These are phyloP conservation scores for Stictonetta naevosa DNA, from an alignment of 2,113 vertebrate genomes.

Conservation along the genomic window DNA sequence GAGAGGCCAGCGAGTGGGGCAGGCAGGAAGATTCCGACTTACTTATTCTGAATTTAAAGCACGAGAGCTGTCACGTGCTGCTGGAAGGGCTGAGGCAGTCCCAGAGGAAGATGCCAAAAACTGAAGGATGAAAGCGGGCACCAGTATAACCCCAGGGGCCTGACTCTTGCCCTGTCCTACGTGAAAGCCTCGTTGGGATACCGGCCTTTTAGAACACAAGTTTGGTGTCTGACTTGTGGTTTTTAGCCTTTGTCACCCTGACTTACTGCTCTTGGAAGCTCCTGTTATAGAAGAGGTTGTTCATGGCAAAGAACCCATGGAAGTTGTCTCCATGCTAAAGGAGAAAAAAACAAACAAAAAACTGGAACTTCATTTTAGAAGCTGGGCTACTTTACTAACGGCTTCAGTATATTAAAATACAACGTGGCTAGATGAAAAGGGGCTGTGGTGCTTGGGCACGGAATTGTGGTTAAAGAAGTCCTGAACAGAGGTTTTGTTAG, in stretches of 20 bases:
- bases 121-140: accelerated
- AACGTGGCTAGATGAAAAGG: accelerated
- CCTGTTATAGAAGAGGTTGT: not conserved
- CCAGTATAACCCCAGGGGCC: not conserved
- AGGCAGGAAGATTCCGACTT: not conserved
- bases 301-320: not conserved
- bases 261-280: not conserved
- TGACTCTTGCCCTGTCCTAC: not conserved
- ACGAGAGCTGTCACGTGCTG: not conserved
- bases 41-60: not conserved
- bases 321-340: not conserved
- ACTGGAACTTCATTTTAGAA: not conserved
- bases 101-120: not conserved
- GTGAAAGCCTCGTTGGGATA: not conserved
- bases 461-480: not conserved
- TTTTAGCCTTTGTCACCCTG: not conserved
- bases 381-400: not conserved
- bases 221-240: not conserved
- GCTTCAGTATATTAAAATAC: accelerated
- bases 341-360: not conserved
- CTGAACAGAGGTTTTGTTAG: not conserved
- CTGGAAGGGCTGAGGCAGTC: not conserved
- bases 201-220: not conserved
- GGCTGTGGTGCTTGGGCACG: not conserved
- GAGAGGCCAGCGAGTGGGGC: not conserved